Evolutionary conservation across 2,888 invertebrate genomes (phyloP).

Genomic region (Saturnia pavonia): DNA sequence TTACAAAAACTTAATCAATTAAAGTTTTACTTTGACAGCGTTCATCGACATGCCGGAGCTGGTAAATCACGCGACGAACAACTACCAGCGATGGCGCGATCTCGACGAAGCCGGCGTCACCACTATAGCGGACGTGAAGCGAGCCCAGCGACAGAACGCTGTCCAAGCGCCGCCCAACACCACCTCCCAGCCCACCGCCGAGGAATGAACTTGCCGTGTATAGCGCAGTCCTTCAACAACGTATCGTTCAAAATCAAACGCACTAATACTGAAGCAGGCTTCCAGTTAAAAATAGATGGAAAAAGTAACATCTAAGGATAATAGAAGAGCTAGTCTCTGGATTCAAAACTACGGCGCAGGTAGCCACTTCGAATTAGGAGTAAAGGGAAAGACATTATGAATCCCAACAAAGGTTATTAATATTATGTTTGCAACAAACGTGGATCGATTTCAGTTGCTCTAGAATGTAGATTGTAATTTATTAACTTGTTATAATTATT

Average conservation of each 20-base stretch:
- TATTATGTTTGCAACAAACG: conserved; percentile 4
- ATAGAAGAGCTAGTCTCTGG: conserved; percentile 7
- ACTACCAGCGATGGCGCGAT: conserved; percentile 96
- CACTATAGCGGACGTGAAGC: conserved; percentile 85
- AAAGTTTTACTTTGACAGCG: conserved; percentile 74
- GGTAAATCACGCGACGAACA: conserved; percentile 90
- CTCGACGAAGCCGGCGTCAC: conserved; percentile 89
- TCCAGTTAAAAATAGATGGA: background rate
- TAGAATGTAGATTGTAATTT: conserved; percentile 4
- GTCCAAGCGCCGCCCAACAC: conserved; percentile 39
- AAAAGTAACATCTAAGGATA: background rate
- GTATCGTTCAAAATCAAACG: background rate
- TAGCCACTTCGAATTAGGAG: background rate
- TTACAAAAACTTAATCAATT: background rate
- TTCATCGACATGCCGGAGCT: conserved; percentile 97
- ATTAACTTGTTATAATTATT: conserved; percentile 4
- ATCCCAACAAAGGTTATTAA: conserved; percentile 4
- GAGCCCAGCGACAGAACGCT: conserved; percentile 55
- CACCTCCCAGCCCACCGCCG: conserved; percentile 52
- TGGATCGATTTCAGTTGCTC: conserved; percentile 3
- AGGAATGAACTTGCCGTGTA: conserved; percentile 43
- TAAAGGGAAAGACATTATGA: background rate
- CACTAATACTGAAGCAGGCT: conserved; percentile 1
- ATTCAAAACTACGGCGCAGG: conserved; percentile 1
- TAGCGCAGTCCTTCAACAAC: background rate